A percentile compares a stretch with the other conserved stretches of the same genome.
Conservation (phyloP, 1,140 invertebrate species). For the Lutraria rhynchaena region DNA sequence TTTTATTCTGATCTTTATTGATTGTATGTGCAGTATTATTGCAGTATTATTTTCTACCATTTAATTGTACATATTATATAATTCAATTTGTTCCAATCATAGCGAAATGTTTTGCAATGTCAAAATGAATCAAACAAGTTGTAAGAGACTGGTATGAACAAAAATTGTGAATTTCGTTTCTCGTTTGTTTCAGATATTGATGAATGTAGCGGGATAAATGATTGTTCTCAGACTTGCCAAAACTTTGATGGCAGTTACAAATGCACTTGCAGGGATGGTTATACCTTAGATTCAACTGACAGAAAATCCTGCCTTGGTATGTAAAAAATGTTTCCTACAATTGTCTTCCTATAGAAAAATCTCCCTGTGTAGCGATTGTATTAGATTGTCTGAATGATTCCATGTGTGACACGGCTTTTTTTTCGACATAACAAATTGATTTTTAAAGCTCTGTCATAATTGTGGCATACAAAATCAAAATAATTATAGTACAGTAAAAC, state of each 20-base stretch:
- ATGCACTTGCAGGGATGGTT: neutral
- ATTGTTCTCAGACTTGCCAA: neutral
- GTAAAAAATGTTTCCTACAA: too few species aligned
- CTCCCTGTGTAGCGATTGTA: too few species aligned
- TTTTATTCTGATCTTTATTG: too few species aligned
- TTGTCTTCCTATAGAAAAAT: too few species aligned
- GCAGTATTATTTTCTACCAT: neutral
- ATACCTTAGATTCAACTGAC: neutral
- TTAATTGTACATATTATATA: neutral
- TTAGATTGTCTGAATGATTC: too few species aligned
- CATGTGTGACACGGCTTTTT: too few species aligned
- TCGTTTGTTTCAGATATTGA: neutral
- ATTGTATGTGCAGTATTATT: too few species aligned
- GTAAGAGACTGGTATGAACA: neutral
- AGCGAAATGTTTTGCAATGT: too few species aligned
- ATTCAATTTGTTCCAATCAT: neutral
- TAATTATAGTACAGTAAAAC: too few species aligned
- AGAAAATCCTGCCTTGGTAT: neutral
- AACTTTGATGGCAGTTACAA: constrained; percentile 6
- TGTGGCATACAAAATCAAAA: too few species aligned
- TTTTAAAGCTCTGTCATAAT: too few species aligned
- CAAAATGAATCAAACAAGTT: neutral
- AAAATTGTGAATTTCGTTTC: neutral
- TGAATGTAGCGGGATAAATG: neutral
- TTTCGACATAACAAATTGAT: too few species aligned